Percentiles rank a stretch among this genome's conserved stretches.
These are phyloP conservation scores for Serripes groenlandicus DNA, from an alignment of 2,888 invertebrate genomes.

Conservation along the genomic window DNA sequence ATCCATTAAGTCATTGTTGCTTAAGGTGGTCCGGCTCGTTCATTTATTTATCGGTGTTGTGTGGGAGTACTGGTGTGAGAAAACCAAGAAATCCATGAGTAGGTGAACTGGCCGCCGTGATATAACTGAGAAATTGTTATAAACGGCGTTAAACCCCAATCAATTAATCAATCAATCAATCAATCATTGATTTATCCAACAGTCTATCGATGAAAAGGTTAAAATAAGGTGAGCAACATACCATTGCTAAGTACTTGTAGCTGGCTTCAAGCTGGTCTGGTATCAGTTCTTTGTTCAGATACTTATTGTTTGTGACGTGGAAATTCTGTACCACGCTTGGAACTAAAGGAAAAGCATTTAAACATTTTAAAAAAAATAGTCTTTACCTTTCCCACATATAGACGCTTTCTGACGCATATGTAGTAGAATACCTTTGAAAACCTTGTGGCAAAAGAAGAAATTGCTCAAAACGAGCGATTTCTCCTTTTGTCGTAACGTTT, in stretches of 20 bases:
- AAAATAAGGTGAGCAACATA: constrained; percentile 23
- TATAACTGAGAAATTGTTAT: no score
- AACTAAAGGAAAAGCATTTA: constrained; percentile 27
- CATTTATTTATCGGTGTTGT: no score
- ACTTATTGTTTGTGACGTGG: constrained; percentile 22
- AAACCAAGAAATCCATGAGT: no score
- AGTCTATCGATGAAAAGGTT: neutral
- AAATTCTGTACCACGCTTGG: constrained; percentile 34
- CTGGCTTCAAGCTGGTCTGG: constrained; percentile 39
- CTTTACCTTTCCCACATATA: no score
- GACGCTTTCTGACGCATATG: no score
- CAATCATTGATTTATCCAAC: neutral
- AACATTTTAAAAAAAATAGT: no score
- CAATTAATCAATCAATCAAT: no score
- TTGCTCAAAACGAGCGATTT: neutral
- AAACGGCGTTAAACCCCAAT: no score
- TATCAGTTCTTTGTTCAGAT: constrained; percentile 47
- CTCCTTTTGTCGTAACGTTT: neutral
- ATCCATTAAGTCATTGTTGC: no score
- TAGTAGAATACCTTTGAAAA: neutral
- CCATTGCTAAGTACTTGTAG: constrained; percentile 58
- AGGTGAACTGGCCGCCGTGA: no score
- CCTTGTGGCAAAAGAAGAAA: neutral
- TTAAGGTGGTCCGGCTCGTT: no score
- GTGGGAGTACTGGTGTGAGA: no score